Base-by-base conservation (phyloP, 1,140 invertebrate species). In the Aphelenchoides fujianensis region DNA sequence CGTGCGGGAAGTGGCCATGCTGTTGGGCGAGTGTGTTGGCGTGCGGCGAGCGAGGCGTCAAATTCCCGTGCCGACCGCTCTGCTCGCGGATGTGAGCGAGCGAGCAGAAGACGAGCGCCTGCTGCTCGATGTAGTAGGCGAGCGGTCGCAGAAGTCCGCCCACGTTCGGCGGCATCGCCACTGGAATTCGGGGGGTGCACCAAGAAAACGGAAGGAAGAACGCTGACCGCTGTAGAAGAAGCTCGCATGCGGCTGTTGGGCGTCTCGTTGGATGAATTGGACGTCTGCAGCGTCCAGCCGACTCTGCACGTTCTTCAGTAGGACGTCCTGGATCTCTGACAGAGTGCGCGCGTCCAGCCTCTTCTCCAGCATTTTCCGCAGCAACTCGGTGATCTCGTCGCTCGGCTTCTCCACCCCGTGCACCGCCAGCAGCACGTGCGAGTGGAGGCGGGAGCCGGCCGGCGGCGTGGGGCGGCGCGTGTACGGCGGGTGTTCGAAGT, bases 141-240 rank as follows among this genome's bases (percentile, higher is more conserved):
- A 75, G n/a, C 0, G 70, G 32, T 19, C 32, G 63, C 16, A 36
- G 34, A 12, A 66, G 36, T 34, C 16, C 16, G 32, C 23, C 32
- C 27, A 66, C 34, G 19, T 34, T 1, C 53, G 16, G 16, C 53
- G 63, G 63, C n/a, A 66, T 30, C 16, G 63, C n/a, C n/a, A n/a
- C n/a, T n/a, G n/a, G n/a, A n/a, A n/a, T n/a, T n/a, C n/a, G n/a
- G n/a, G n/a, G n/a, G n/a, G n/a, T n/a, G n/a, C n/a, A n/a, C n/a
- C n/a, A n/a, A n/a, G n/a, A n/a, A n/a, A n/a, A n/a, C n/a, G n/a
- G n/a, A n/a, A n/a, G n/a, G n/a, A n/a, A n/a, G n/a, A n/a, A n/a
- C n/a, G n/a, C n/a, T n/a, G n/a, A n/a, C n/a, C n/a, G n/a, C n/a
- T 75, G 48, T 77, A 79, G 27, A 67, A 80, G 9, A 74, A 80